Evolutionary conservation across 2,888 invertebrate genomes (phyloP).

Genomic region (Mimumesa dahlbomi): DNA sequence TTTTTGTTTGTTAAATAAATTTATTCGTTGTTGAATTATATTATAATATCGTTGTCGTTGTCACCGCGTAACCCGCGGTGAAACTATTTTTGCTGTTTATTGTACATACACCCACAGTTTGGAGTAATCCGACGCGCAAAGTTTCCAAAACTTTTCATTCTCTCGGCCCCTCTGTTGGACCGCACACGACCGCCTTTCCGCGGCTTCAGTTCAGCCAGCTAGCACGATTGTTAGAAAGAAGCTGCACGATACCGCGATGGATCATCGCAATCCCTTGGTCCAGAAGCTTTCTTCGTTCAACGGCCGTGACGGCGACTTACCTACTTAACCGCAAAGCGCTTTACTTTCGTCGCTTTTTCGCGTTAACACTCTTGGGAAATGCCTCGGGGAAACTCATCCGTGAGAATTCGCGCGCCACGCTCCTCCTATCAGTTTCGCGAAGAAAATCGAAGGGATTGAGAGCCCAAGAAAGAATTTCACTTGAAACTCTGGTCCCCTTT

Average conservation of each 20-base stretch:
- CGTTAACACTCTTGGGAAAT: constrained; percentile 7
- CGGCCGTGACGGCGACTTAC: constrained; percentile 21
- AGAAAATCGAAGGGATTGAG: background rate
- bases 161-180: background rate
- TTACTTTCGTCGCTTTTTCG: constrained; percentile 23
- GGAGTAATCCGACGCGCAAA: too few relatives aligned
- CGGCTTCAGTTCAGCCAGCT: background rate
- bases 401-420: constrained; percentile 19
- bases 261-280: constrained; percentile 6
- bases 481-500: background rate
- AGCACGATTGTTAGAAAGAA: constrained; percentile 17
- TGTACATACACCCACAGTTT: too few relatives aligned
- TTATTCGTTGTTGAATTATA: too few relatives aligned
- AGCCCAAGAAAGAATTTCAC: constrained; percentile 4
- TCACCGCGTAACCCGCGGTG: too few relatives aligned
- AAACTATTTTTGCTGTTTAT: too few relatives aligned
- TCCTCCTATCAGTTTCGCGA: constrained; percentile 14
- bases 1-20: too few relatives aligned
- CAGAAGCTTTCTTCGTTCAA: constrained; percentile 10
- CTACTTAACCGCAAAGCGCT: constrained; percentile 17
- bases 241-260: constrained; percentile 17
- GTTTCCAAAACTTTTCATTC: constrained; percentile 8
- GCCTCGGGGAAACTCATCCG: constrained; percentile 6
- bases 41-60: too few relatives aligned
- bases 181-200: background rate